Conservation (phyloP, 2,113 vertebrate genomes). For the Tringa solitaria region DNA sequence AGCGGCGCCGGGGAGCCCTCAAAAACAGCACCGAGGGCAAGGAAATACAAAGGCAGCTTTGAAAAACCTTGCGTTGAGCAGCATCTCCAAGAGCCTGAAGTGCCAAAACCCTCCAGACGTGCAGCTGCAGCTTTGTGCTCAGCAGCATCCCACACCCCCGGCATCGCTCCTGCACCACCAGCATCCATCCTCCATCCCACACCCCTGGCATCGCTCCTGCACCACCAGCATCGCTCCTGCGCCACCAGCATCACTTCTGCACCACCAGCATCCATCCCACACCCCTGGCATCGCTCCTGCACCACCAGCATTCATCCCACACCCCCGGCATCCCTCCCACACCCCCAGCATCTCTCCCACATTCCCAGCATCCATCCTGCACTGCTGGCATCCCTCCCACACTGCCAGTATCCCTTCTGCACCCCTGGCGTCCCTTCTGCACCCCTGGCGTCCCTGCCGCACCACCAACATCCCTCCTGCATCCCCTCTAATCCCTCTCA, state of each 20-base stretch:
- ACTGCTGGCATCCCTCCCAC: fast-evolving
- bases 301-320: fast-evolving
- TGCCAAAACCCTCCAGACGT: fast-evolving
- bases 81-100: not conserved
- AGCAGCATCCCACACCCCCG: not conserved
- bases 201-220: fast-evolving
- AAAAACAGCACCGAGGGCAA: not conserved
- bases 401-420: not conserved
- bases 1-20: not conserved
- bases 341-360: too few species aligned
- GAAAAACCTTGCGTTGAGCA: fast-evolving
- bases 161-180: fast-evolving
- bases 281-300: fast-evolving
- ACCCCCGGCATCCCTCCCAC: not conserved
- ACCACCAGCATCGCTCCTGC: fast-evolving
- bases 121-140: not conserved
- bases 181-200: not conserved
- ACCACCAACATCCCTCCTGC: not conserved
- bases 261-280: not conserved
- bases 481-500: too few species aligned
- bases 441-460: not conserved
- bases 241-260: fast-evolving
- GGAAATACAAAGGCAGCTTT: not conserved
- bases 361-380: fast-evolving
- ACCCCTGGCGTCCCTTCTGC: not conserved